Conservation (phyloP, 2,113 vertebrate species). For the Brienomyrus longianalis region DNA sequence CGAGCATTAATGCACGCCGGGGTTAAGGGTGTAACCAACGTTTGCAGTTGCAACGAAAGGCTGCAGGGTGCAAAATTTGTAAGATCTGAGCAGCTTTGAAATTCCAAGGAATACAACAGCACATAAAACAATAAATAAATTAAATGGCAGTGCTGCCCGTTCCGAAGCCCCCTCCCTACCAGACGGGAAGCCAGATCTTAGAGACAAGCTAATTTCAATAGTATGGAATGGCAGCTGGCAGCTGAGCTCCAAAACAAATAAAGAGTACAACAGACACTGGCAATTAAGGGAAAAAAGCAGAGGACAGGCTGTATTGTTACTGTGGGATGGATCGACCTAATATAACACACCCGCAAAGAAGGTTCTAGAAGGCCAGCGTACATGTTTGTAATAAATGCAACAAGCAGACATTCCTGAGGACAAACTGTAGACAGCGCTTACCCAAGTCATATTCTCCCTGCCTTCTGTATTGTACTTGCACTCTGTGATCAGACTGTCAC, state of each 20-base stretch:
- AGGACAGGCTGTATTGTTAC: not conserved
- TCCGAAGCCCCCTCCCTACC: not conserved
- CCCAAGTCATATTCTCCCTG: conserved; percentile 76
- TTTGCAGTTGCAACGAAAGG: not conserved
- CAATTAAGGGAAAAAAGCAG: not conserved
- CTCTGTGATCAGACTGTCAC: conserved; percentile 78
- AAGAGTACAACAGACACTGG: not conserved
- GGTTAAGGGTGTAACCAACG: not conserved
- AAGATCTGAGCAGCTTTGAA: not conserved
- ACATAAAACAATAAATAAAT: not conserved
- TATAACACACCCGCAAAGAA: not conserved
- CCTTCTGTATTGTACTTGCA: conserved; percentile 75
- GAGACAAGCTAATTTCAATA: not conserved
- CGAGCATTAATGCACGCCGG: not conserved
- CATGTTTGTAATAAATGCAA: not conserved
- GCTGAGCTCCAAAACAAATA: conserved; percentile 10
- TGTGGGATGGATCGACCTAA: not conserved
- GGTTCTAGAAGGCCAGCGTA: not conserved
- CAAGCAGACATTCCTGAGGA: not conserved
- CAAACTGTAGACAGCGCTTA: conserved; percentile 50
- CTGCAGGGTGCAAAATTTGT: not conserved
- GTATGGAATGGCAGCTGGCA: not conserved
- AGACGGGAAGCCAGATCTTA: conserved; percentile 14
- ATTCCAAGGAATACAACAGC: not conserved
- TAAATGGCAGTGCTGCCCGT: not conserved